Evolutionary conservation across 2,888 invertebrate species (phyloP).

Genomic region (Chelonus formosanus): DNA sequence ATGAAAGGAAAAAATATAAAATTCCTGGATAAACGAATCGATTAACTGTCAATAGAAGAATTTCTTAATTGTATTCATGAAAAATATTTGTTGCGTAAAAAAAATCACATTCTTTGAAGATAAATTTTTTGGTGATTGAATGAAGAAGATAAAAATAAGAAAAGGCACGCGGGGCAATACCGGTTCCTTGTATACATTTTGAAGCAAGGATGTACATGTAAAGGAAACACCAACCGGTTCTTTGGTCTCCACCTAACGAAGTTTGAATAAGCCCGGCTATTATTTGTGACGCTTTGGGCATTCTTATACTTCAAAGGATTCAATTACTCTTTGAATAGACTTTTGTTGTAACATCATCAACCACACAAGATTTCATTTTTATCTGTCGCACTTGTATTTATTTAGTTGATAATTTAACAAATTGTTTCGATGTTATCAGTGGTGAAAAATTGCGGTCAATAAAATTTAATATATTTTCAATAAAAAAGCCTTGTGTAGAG

Average conservation of each 20-base stretch:
- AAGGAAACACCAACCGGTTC: conserved; percentile 29
- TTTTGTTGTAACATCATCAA: conserved; percentile 16
- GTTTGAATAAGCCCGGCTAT: conserved; percentile 48
- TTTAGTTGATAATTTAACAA: too few species aligned
- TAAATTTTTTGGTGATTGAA: not conserved
- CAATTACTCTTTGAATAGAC: conserved; percentile 21
- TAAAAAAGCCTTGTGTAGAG: conserved; percentile 21
- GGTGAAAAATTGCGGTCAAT: too few species aligned
- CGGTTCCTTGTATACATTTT: conserved; percentile 25
- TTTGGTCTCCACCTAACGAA: conserved; percentile 46
- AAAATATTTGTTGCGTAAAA: too few species aligned
- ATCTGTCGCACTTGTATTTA: not conserved
- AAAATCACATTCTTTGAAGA: not conserved
- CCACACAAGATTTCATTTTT: conserved; percentile 3
- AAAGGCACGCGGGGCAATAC: conserved; percentile 31
- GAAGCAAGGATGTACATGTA: conserved; percentile 20
- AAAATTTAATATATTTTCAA: not conserved
- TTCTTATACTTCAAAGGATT: conserved; percentile 27
- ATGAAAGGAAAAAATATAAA: too few species aligned
- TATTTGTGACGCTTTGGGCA: conserved; percentile 24
- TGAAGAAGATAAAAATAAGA: conserved; percentile 13
- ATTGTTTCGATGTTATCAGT: too few species aligned
- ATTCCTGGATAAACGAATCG: too few species aligned
- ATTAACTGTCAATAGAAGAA: too few species aligned
- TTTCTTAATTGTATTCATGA: too few species aligned